Evolutionary conservation across 2,888 invertebrate genomes (phyloP).

Genomic region (Lithophane ornitopus): DNA sequence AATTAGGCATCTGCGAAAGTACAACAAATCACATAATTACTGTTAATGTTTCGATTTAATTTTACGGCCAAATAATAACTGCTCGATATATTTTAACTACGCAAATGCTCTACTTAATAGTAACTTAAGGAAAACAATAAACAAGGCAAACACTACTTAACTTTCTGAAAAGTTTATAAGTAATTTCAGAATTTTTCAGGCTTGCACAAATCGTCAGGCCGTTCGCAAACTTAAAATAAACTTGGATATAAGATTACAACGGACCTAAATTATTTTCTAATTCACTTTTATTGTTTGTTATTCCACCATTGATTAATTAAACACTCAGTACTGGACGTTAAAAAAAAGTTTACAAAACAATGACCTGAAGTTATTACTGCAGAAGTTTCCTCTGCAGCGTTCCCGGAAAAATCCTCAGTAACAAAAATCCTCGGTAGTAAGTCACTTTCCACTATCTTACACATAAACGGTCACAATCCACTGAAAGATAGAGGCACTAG

Average conservation of each 20-base stretch:
- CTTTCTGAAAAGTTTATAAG: conserved; percentile 26
- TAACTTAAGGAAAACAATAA: conserved; percentile 10
- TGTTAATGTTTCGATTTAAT: conserved; percentile 22
- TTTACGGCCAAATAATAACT: conserved; percentile 22
- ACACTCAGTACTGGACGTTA: background rate
- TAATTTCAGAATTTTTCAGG: conserved; percentile 40
- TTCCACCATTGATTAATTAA: conserved; percentile 3
- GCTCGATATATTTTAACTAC: conserved; percentile 5
- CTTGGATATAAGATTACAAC: background rate
- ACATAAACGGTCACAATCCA: conserved; percentile 86
- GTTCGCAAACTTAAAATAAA: conserved; percentile 22
- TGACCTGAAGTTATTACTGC: conserved; percentile 78
- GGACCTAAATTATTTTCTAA: background rate
- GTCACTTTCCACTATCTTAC: conserved; percentile 84
- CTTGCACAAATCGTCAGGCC: conserved; percentile 25
- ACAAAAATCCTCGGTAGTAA: conserved; percentile 80
- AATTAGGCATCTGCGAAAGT: conserved; percentile 31
- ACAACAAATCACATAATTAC: conserved; percentile 35
- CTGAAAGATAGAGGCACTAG: conserved; percentile 73
- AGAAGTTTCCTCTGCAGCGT: conserved; percentile 72
- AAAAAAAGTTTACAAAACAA: conserved; percentile 44
- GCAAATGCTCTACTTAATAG: conserved; percentile 1
- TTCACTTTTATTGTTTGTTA: background rate
- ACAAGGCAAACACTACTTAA: conserved; percentile 25
- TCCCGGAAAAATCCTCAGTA: conserved; percentile 80